Percentiles rank a stretch among this genome's conserved stretches.
phyloP scores from a whole-genome alignment of 2,888 invertebrate genomes.

The Dasypogon diadema region DNA sequence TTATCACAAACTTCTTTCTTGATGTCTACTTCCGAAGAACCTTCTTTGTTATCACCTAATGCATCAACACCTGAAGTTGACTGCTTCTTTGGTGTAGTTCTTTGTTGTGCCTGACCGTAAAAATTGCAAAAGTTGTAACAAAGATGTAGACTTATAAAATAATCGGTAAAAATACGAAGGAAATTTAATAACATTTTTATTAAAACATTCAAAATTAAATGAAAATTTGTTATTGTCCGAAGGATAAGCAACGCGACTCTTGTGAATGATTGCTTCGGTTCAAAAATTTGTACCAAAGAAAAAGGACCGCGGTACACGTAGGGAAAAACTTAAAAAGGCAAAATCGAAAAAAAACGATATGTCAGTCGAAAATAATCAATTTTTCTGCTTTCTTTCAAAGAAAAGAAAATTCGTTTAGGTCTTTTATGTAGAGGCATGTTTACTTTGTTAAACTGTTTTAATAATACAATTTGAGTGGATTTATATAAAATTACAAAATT shows the following conservation, averaged over 20 bases:
- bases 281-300: neutral
- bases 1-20: too few species aligned
- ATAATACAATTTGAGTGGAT: too few species aligned
- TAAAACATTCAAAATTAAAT: neutral
- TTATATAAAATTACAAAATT: too few species aligned
- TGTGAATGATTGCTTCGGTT: neutral
- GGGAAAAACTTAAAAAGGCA: neutral
- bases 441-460: too few species aligned
- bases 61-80: neutral
- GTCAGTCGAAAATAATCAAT: neutral
- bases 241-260: neutral
- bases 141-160: conserved; percentile 49
- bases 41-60: neutral
- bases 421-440: neutral
- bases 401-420: neutral
- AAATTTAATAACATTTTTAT: conserved; percentile 24
- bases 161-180: conserved; percentile 49
- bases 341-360: neutral
- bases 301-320: neutral
- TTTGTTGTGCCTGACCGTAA: conserved; percentile 46
- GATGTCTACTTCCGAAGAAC: neutral
- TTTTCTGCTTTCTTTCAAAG: neutral
- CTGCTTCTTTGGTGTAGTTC: neutral
- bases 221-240: neutral
- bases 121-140: conserved; percentile 52